Evolutionary conservation across 2,888 invertebrate genomes (phyloP).

Genomic region (Calephelis perditalis): DNA sequence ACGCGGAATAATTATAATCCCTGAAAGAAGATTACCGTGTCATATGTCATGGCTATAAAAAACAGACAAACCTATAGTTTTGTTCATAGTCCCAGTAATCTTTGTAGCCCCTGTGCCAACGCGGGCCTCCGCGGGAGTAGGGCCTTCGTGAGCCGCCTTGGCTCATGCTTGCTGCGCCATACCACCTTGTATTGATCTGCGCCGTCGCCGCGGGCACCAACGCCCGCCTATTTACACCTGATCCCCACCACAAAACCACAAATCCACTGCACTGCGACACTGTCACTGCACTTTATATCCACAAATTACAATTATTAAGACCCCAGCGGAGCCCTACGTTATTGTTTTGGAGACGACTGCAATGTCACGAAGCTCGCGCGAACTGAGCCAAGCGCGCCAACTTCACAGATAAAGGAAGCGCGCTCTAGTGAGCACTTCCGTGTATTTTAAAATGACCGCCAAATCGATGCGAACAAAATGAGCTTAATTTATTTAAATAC

Average conservation of each 20-base stretch:
- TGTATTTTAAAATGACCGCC: conserved; percentile 60
- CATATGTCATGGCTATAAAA: conserved; percentile 20
- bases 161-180: conserved; percentile 68
- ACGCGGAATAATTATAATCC: conserved; percentile 6
- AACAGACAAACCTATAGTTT: conserved; percentile 56
- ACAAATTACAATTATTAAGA: conserved; percentile 37
- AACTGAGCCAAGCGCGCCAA: conserved; percentile 49
- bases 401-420: conserved; percentile 40
- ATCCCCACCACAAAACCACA: conserved; percentile 37
- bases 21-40: neutral
- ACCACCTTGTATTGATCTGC: conserved; percentile 56
- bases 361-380: conserved; percentile 58
- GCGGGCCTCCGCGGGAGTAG: conserved; percentile 68
- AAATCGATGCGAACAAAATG: conserved; percentile 35
- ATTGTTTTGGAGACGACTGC: conserved; percentile 53
- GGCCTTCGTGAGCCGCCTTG: conserved; percentile 69
- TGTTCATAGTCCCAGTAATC: conserved; percentile 75
- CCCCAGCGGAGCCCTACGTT: conserved; percentile 43
- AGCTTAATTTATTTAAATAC: neutral
- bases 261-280: conserved; percentile 50
- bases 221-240: conserved; percentile 34
- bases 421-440: conserved; percentile 37
- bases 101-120: conserved; percentile 74
- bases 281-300: conserved; percentile 33
- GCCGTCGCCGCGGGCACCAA: conserved; percentile 40